phyloP scores from a whole-genome alignment of 2,113 vertebrate genomes.

The Channa maculata region DNA sequence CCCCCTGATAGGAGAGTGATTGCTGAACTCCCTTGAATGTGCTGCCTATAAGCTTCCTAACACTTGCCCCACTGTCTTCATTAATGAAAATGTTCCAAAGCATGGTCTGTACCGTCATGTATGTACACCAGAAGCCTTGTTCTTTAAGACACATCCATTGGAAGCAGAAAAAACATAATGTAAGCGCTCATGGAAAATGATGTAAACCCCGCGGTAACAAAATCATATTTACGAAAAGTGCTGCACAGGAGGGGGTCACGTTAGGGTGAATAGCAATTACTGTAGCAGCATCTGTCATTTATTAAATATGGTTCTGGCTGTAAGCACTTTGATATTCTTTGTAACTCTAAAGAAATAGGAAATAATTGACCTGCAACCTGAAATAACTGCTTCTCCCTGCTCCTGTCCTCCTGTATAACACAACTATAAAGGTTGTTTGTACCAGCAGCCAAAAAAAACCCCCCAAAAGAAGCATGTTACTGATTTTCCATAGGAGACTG shows the following conservation, averaged over 20 bases:
- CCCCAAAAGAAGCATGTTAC: too few relatives aligned
- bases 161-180: background rate
- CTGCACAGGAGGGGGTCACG: constrained; percentile 5
- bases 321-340: constrained; percentile 5
- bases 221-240: constrained; percentile 11
- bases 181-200: constrained; percentile 33
- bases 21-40: constrained; percentile 53
- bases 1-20: constrained; percentile 73
- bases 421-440: too few relatives aligned
- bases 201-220: constrained; percentile 18
- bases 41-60: constrained; percentile 39
- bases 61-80: constrained; percentile 44
- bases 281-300: constrained; percentile 7
- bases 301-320: background rate
- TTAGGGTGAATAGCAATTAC: constrained; percentile 24
- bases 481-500: too few relatives aligned
- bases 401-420: too few relatives aligned
- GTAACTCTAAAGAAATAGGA: background rate
- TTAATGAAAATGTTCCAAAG: constrained; percentile 38
- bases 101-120: constrained; percentile 3
- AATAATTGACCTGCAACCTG: constrained; percentile 5
- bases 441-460: too few relatives aligned
- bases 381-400: too few relatives aligned
- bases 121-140: constrained; percentile 1
- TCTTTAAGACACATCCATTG: constrained; percentile 12